These are phyloP conservation scores for Vultur gryphus DNA, from an alignment of 2,797 vertebrate genomes.

Conservation along the genomic window DNA sequence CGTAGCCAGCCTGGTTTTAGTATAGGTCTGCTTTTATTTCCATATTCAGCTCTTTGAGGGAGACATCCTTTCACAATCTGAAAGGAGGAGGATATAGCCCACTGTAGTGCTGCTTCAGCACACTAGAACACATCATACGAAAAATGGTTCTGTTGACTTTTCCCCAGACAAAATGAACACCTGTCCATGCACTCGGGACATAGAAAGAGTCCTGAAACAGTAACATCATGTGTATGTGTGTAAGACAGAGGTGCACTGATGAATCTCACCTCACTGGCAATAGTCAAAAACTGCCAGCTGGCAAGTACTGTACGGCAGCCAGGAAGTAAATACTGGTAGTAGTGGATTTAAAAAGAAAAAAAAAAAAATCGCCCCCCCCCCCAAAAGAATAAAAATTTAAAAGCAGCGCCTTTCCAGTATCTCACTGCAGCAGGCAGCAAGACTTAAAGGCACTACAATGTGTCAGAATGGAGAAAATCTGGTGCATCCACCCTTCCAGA, in stretches of 20 bases:
- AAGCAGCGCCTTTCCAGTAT: conserved; percentile 70
- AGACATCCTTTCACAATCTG: conserved; percentile 79
- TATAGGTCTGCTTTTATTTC: conserved; percentile 79
- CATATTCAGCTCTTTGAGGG: conserved; percentile 67
- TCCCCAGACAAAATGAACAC: not conserved
- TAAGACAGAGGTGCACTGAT: not conserved
- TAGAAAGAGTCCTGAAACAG: conserved; percentile 62
- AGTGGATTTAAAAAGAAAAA: conserved; percentile 27
- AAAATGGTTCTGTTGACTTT: conserved; percentile 41
- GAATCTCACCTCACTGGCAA: conserved; percentile 14
- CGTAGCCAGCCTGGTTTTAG: conserved; percentile 48
- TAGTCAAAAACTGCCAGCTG: not conserved
- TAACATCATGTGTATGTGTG: conserved; percentile 8
- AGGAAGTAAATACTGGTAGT: conserved; percentile 51
- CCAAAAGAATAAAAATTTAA: conserved; percentile 40
- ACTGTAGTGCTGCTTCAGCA: conserved; percentile 84
- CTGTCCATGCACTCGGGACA: conserved; percentile 36
- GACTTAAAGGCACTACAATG: conserved; percentile 83
- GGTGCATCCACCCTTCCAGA: conserved; percentile 67
- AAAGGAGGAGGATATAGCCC: conserved; percentile 91
- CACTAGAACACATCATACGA: conserved; percentile 73
- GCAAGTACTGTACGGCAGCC: not conserved
- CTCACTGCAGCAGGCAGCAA: conserved; percentile 67
- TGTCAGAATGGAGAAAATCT: conserved; percentile 70
- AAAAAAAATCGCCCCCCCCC: not conserved